Conservation (phyloP, 2,888 invertebrate species). For the Acleris cristana region DNA sequence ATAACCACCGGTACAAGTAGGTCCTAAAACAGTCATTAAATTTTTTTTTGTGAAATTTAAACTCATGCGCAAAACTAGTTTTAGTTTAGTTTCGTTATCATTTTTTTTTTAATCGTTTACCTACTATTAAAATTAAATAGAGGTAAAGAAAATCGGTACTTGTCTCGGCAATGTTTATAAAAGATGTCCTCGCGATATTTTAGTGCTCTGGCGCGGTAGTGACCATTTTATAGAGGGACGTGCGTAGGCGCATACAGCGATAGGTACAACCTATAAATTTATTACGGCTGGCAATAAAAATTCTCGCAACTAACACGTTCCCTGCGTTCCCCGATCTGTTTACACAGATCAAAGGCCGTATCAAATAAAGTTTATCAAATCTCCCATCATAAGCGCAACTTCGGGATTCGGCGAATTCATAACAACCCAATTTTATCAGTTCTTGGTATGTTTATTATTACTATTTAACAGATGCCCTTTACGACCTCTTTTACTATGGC, state of each 20-base stretch:
- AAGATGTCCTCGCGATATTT: constrained; percentile 59
- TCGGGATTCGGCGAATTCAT: constrained; percentile 56
- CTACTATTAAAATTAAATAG: neutral
- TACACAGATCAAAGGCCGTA: constrained; percentile 77
- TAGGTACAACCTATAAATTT: constrained; percentile 77
- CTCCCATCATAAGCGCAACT: constrained; percentile 60
- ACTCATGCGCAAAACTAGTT: too few species aligned
- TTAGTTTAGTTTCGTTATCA: neutral
- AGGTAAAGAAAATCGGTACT: constrained; percentile 7
- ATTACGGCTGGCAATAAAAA: constrained; percentile 76
- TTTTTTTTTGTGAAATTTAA: too few species aligned
- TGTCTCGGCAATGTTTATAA: constrained; percentile 44
- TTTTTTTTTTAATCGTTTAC: neutral
- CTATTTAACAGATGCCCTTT: constrained; percentile 40
- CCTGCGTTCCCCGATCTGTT: constrained; percentile 80
- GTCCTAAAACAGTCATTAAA: too few species aligned
- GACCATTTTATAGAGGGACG: constrained; percentile 65
- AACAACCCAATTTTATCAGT: constrained; percentile 52
- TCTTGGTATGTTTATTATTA: constrained; percentile 47
- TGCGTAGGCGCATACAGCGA: constrained; percentile 71
- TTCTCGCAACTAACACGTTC: constrained; percentile 75
- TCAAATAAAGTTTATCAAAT: constrained; percentile 76
- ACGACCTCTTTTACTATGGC: constrained; percentile 15
- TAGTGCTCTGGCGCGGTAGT: constrained; percentile 55
- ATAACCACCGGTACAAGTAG: too few species aligned